Evolutionary conservation across 2,113 vertebrate species (phyloP).

Genomic region (Athene noctua): DNA sequence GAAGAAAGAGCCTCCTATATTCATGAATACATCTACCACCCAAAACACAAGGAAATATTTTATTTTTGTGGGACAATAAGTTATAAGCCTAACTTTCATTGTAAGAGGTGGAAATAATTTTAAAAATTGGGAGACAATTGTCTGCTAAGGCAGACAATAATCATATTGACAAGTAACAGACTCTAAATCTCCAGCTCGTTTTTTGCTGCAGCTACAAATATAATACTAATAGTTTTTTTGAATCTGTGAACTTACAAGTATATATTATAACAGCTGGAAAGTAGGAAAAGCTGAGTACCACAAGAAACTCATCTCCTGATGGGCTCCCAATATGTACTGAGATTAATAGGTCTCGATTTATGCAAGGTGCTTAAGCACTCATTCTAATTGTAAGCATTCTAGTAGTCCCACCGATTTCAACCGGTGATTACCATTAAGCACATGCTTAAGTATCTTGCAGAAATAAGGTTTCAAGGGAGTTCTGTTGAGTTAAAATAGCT

Average conservation of each 20-base stretch:
- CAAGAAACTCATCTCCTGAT: neutral
- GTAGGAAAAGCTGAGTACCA: neutral
- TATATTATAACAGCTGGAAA: neutral
- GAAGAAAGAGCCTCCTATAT: neutral
- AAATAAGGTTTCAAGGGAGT: neutral
- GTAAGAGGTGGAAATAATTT: neutral
- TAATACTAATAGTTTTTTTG: neutral
- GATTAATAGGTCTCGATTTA: slow-evolving; percentile 3
- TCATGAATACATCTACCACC: neutral
- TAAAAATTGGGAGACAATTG: neutral
- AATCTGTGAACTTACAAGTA: neutral
- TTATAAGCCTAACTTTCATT: neutral
- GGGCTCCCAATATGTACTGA: neutral
- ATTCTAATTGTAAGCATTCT: neutral
- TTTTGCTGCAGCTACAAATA: neutral
- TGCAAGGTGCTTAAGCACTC: neutral
- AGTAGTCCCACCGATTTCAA: neutral
- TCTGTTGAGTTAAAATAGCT: slow-evolving; percentile 3
- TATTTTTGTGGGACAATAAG: neutral
- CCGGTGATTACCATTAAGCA: slow-evolving; percentile 20
- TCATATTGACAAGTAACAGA: neutral
- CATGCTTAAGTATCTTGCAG: neutral
- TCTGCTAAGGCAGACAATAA: neutral
- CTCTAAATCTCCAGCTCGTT: neutral
- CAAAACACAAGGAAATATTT: neutral